A percentile compares a stretch with the other conserved stretches of the same genome.
Conservation (phyloP, 1,140 invertebrate genomes). For the Cephus cinctus region DNA sequence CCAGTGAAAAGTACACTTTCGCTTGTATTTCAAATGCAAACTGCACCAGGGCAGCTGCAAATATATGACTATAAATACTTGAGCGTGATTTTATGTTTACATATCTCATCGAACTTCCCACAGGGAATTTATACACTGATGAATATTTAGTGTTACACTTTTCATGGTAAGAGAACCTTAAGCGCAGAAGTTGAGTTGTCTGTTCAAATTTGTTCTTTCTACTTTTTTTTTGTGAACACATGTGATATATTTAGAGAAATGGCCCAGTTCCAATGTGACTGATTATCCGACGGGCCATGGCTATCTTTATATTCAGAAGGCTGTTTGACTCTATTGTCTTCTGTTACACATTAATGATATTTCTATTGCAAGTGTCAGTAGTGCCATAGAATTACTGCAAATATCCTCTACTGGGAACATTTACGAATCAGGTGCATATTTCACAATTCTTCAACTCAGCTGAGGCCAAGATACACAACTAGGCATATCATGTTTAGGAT, state of each 20-base stretch:
- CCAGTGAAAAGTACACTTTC: background rate
- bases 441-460: no score
- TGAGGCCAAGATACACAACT: background rate
- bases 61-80: no score
- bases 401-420: no score
- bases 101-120: no score
- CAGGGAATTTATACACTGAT: no score
- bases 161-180: no score
- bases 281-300: background rate
- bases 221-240: background rate
- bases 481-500: no score
- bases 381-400: background rate
- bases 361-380: no score
- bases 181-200: background rate
- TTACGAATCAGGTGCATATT: no score
- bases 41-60: background rate
- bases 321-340: background rate
- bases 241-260: slow-evolving; percentile 4
- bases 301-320: slow-evolving; percentile 1
- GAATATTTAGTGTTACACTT: no score
- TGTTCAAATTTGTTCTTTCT: background rate
- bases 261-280: background rate
- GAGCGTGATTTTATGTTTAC: no score
- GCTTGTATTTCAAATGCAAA: background rate
- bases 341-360: no score